Evolutionary conservation across 2,888 invertebrate species (phyloP), one percentile per base, ranked within the genome.

Genomic region (Limnephilus lunatus): DNA sequence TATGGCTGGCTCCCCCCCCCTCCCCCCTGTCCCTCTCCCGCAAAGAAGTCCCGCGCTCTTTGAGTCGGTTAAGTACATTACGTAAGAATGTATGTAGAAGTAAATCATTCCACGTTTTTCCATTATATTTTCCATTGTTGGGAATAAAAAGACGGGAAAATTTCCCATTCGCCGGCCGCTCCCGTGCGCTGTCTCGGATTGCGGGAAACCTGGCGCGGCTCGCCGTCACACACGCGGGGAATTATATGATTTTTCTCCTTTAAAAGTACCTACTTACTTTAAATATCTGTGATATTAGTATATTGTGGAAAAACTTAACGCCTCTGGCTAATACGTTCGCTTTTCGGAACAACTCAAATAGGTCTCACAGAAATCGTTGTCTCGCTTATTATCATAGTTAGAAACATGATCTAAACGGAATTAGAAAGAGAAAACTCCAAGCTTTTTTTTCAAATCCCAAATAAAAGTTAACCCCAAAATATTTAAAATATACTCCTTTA

Each of bases 61-160:
- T 80, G 68, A 82, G 90, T 32, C 83, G 85, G 88, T 83, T 90
- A 88, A 92, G 92, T 91, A 86, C 88, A 92, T 92, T 92, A 92
- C 81, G 89, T 82, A 91, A 91, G 93, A 89, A 90, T 92, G 90
- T 91, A 92, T 91, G 90, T 92, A 81, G 91, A 93, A 92, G 93
- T 93, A 93, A 93, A 93, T 93, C 93, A 93, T 93, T 93, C 91
- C 92, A 91, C 91, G 91, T 92, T 93, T 93, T 93, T 91, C 93
- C 92, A 93, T 93, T 93, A 93, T 93, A 91, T 93, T 93, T 93
- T 83, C 92, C 90, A 93, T 93, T 93, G 93, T 93, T 91, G 93
- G 91, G 92, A 92, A 93, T 93, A 93, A 93, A 93, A 93, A 92
- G 92, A 89, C 90, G 93, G 92, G 92, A 92, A 93, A 93, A 93